phyloP scores from a whole-genome alignment of 2,888 invertebrate species.

The Zeuzera pyrina region DNA sequence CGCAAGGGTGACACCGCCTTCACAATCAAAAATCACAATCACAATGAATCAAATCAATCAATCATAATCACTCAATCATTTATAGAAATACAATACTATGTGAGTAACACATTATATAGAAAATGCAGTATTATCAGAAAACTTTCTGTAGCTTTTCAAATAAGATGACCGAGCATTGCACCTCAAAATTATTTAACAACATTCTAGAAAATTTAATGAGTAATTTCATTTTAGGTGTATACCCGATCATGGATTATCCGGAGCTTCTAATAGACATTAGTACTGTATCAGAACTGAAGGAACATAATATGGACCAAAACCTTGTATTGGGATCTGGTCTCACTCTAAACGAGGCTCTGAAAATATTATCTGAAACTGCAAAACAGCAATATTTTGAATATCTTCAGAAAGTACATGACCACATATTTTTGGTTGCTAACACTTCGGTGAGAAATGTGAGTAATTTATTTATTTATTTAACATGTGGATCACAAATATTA shows the following conservation, averaged over 20 bases:
- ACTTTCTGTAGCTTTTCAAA: no score
- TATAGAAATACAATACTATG: no score
- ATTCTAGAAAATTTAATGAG: no score
- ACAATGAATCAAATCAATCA: no score
- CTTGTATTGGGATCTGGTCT: slow-evolving; percentile 71
- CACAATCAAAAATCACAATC: no score
- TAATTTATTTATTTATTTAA: neutral
- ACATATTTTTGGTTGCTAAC: slow-evolving; percentile 78
- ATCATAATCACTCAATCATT: no score
- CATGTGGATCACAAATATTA: no score
- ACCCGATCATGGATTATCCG: slow-evolving; percentile 38
- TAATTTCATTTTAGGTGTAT: slow-evolving; percentile 42
- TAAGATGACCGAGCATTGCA: no score
- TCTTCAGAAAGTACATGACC: slow-evolving; percentile 69
- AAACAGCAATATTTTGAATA: slow-evolving; percentile 64
- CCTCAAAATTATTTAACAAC: no score
- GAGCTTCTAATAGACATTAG: slow-evolving; percentile 75
- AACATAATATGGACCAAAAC: slow-evolving; percentile 36
- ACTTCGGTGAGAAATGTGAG: slow-evolving; percentile 80
- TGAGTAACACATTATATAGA: no score
- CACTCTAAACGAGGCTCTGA: slow-evolving; percentile 64
- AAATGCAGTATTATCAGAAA: no score
- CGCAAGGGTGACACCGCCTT: no score
- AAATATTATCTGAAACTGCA: slow-evolving; percentile 39
- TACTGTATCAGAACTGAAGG: slow-evolving; percentile 68